Evolutionary conservation across 2,888 invertebrate species (phyloP).

Genomic region (Didymodactylos carnosus): DNA sequence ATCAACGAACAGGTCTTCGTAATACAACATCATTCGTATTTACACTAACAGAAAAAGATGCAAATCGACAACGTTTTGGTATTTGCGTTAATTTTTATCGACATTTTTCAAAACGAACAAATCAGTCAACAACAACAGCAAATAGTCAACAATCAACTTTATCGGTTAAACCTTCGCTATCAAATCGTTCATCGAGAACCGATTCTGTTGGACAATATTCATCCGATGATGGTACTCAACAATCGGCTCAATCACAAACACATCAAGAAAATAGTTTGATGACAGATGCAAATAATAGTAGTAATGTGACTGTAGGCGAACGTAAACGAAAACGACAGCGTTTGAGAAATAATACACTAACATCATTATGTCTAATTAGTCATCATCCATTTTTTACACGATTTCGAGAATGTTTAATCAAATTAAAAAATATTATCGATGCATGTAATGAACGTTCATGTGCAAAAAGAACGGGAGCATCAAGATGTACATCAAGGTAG

Average conservation of each 20-base stretch:
- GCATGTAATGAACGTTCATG: slow-evolving; percentile 70
- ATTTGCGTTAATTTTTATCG: slow-evolving; percentile 96
- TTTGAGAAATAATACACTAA: slow-evolving; percentile 64
- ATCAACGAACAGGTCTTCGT: slow-evolving; percentile 43
- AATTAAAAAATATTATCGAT: slow-evolving; percentile 81
- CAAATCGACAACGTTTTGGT: slow-evolving; percentile 57
- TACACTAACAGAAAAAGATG: slow-evolving; percentile 93
- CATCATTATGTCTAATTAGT: slow-evolving; percentile 84
- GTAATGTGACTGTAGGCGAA: neutral
- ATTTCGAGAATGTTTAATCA: slow-evolving; percentile 87
- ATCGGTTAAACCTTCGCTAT: no score
- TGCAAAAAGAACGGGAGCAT: slow-evolving; percentile 55
- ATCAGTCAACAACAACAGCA: slow-evolving; percentile 13
- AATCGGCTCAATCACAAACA: neutral
- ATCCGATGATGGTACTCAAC: neutral
- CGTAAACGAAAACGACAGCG: slow-evolving; percentile 7
- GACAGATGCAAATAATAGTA: slow-evolving; percentile 1
- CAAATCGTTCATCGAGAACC: neutral
- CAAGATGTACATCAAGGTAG: neutral
- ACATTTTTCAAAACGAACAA: neutral
- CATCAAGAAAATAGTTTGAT: slow-evolving; percentile 15
- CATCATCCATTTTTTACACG: slow-evolving; percentile 98
- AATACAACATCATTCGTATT: slow-evolving; percentile 93
- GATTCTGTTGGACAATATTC: no score
- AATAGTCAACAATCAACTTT: neutral